Conservation (phyloP, 2,797 vertebrate species). For the Toxotes lorentzi region DNA sequence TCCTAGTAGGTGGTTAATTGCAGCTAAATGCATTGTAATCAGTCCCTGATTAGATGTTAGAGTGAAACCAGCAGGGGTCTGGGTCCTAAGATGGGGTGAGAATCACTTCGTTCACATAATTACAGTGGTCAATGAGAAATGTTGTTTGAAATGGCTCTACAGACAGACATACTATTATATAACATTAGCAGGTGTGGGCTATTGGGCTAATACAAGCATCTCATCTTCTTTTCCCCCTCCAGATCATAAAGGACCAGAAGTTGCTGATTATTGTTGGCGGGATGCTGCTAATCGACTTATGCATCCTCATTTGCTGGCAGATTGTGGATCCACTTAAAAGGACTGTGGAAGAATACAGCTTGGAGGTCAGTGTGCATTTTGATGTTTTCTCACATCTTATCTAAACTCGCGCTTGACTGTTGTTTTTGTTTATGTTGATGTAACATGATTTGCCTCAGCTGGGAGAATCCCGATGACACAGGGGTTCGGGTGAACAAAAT, state of each 20-base stretch:
- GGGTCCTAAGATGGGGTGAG: constrained; percentile 29
- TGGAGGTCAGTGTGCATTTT: constrained; percentile 90
- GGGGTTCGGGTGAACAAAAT: constrained; percentile 57
- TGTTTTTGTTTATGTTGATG: constrained; percentile 19
- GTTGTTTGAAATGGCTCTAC: constrained; percentile 38
- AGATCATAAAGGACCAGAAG: constrained; percentile 99
- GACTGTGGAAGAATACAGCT: constrained; percentile 97
- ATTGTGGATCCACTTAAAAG: constrained; percentile 97
- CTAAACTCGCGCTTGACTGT: constrained; percentile 1
- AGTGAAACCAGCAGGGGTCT: constrained; percentile 46
- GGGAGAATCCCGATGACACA: constrained; percentile 33
- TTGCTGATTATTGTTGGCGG: constrained; percentile 98
- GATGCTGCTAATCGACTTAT: constrained; percentile 98
- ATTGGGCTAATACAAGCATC: constrained; percentile 39
- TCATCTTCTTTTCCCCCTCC: constrained; percentile 58
- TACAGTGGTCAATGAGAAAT: constrained; percentile 50
- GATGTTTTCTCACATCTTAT: not conserved
- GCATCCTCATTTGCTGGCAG: constrained; percentile 99
- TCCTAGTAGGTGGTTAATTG: constrained; percentile 52
- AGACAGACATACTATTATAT: constrained; percentile 29
- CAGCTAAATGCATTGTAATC: constrained; percentile 59
- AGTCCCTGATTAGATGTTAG: constrained; percentile 45
- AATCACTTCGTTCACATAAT: constrained; percentile 49
- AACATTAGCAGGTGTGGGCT: constrained; percentile 47
- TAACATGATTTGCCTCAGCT: constrained; percentile 15